Percentiles rank a stretch among this genome's conserved stretches.
These are phyloP conservation scores for Pseudomyrmex concolor DNA, from an alignment of 1,140 invertebrate species.

Conservation along the genomic window DNA sequence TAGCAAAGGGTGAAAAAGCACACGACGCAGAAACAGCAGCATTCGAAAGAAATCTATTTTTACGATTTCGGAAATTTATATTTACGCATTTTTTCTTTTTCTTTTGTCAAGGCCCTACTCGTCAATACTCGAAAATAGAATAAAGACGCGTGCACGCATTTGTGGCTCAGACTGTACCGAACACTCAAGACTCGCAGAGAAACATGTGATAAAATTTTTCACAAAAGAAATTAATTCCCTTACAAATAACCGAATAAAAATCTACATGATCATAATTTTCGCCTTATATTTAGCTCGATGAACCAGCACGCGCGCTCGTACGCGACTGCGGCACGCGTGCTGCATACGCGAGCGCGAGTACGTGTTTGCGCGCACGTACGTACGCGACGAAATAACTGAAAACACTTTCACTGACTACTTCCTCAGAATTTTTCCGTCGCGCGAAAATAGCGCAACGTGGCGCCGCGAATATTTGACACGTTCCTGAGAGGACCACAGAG, in stretches of 20 bases:
- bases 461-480: slow-evolving; percentile 45
- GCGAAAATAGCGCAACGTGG: slow-evolving; percentile 39
- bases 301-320: neutral
- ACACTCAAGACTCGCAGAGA: no score
- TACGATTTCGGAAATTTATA: slow-evolving; percentile 44
- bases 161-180: no score
- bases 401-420: slow-evolving; percentile 43
- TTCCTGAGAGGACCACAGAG: slow-evolving; percentile 11
- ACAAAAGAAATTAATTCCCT: no score
- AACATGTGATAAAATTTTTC: no score
- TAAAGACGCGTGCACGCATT: no score
- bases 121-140: slow-evolving; percentile 3
- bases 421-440: slow-evolving; percentile 21
- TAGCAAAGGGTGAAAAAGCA: neutral
- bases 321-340: neutral
- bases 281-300: no score
- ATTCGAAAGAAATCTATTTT: slow-evolving; percentile 54
- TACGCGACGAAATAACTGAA: neutral
- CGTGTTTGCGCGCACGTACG: slow-evolving; percentile 14
- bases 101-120: no score
- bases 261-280: no score
- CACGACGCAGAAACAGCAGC: neutral
- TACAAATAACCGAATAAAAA: no score
- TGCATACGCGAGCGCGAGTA: no score
- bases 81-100: no score